These are phyloP conservation scores for Gymnopithys bicolor DNA, from an alignment of 2,797 vertebrate genomes.

Conservation along the genomic window DNA sequence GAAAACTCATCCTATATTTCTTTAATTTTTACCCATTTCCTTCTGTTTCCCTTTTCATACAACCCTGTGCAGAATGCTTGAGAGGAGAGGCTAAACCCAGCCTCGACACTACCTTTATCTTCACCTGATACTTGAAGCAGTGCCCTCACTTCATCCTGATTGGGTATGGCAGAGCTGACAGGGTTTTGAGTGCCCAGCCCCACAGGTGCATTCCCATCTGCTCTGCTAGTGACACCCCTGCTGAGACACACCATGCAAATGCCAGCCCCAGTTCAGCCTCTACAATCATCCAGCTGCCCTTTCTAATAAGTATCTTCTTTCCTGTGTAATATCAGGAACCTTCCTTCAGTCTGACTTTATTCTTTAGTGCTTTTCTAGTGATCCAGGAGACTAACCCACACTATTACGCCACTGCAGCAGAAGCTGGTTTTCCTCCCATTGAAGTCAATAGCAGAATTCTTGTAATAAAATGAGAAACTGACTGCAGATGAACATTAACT, in stretches of 20 bases:
- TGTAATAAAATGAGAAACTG: slow-evolving; percentile 13
- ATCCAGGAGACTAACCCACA: neutral
- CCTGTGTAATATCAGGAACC: neutral
- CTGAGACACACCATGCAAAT: neutral
- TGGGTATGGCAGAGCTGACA: neutral
- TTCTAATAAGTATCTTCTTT: neutral
- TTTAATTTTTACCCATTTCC: neutral
- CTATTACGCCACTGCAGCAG: neutral
- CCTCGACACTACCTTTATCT: neutral
- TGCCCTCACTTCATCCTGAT: accelerated
- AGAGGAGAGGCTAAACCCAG: neutral
- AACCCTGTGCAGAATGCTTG: neutral
- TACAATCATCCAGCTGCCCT: neutral
- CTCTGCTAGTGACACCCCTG: neutral
- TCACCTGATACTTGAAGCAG: accelerated
- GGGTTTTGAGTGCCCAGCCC: neutral
- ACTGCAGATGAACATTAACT: slow-evolving; percentile 46
- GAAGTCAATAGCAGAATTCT: slow-evolving; percentile 21
- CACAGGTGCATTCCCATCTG: neutral
- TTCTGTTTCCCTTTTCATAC: neutral
- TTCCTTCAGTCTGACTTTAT: slow-evolving; percentile 16
- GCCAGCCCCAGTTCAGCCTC: neutral
- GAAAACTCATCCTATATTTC: neutral
- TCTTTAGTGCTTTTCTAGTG: neutral
- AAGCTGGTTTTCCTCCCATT: neutral